Evolutionary conservation across 2,888 invertebrate species (phyloP).

Genomic region (Julus scanicus): DNA sequence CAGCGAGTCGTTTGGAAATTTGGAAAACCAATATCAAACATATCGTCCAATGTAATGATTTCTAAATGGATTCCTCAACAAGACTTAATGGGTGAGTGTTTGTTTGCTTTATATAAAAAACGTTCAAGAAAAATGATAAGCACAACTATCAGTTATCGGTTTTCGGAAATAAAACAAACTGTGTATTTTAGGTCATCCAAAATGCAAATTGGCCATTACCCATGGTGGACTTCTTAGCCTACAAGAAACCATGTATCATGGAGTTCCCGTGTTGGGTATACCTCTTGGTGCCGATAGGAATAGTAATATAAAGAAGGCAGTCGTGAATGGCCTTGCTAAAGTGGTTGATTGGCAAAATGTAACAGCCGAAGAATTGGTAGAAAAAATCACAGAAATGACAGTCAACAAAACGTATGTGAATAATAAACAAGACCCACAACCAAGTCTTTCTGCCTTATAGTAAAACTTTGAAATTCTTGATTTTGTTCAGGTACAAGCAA

Average conservation of each 20-base stretch:
- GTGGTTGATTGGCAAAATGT: conserved; percentile 18
- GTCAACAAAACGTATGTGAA: neutral
- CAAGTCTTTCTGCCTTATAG: neutral
- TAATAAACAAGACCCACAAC: neutral
- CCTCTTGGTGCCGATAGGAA: conserved; percentile 55
- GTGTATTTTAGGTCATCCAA: conserved; percentile 52
- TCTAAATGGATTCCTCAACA: conserved; percentile 53
- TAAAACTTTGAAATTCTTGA: neutral
- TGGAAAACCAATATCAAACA: neutral
- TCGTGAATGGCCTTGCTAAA: conserved; percentile 50
- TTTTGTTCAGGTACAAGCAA: neutral
- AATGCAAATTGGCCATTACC: conserved; percentile 55
- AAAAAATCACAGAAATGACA: neutral
- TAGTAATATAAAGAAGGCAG: conserved; percentile 25
- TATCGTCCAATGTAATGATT: conserved; percentile 47
- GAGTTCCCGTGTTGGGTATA: conserved; percentile 54
- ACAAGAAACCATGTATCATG: conserved; percentile 53
- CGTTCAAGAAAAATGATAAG: neutral
- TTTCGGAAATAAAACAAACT: neutral
- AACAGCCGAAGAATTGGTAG: conserved; percentile 43
- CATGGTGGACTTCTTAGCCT: conserved; percentile 53
- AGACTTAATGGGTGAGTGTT: conserved; percentile 44
- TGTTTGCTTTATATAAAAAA: neutral
- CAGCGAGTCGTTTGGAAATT: conserved; percentile 52
- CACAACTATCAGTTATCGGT: neutral